Evolutionary conservation across 2,113 vertebrate species (phyloP).

Genomic region (Piaya cayana): DNA sequence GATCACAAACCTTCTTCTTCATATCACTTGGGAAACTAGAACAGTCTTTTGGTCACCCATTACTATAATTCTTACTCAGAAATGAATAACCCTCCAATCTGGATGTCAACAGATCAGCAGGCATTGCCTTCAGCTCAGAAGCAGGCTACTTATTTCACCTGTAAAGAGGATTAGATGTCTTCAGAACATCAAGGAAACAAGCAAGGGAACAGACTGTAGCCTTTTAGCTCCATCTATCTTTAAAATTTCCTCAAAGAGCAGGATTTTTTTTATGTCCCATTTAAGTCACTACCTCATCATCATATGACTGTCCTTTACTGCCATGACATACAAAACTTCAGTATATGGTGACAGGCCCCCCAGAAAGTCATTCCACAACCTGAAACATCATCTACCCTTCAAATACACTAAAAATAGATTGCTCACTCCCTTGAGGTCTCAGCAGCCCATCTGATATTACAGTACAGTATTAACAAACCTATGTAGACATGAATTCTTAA

Average conservation of each 20-base stretch:
- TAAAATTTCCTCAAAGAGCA: conserved; percentile 16
- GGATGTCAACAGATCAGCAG: conserved; percentile 46
- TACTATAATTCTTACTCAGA: conserved; percentile 13
- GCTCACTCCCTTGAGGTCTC: conserved; percentile 67
- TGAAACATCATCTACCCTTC: conserved; percentile 77
- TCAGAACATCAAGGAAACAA: conserved; percentile 41
- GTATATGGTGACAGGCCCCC: conserved; percentile 60
- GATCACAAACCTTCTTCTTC: neutral
- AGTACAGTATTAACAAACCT: conserved; percentile 69
- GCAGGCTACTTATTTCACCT: conserved; percentile 51
- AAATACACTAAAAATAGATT: conserved; percentile 77
- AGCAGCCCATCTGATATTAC: conserved; percentile 76
- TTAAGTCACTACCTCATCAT: conserved; percentile 63
- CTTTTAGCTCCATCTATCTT: conserved; percentile 35
- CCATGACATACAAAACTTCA: conserved; percentile 62
- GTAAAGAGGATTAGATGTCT: conserved; percentile 38
- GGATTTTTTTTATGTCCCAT: conserved; percentile 45
- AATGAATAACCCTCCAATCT: neutral
- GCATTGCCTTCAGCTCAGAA: conserved; percentile 41
- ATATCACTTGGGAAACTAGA: neutral
- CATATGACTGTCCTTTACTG: conserved; percentile 55
- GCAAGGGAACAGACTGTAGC: neutral
- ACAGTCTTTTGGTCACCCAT: neutral
- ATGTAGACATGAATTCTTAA: conserved; percentile 72
- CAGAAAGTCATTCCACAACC: conserved; percentile 72